Evolutionary conservation across 2,888 invertebrate genomes (phyloP).

Genomic region (Chaitophorus viminalis): DNA sequence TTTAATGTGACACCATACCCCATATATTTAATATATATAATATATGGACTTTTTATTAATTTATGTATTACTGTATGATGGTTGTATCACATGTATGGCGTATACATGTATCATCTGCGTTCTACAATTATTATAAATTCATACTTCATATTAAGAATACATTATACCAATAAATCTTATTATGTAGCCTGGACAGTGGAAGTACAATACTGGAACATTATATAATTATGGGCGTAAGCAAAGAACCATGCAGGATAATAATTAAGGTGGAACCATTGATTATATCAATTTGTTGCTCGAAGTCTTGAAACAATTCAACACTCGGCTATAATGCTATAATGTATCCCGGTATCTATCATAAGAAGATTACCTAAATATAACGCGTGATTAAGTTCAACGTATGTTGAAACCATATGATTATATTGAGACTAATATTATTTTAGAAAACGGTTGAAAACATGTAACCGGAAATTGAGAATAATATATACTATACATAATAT

Average conservation of each 20-base stretch:
- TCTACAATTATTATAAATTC: background rate
- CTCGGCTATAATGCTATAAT: background rate
- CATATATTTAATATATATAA: background rate
- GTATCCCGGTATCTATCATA: background rate
- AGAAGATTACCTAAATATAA: background rate
- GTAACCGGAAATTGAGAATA: background rate
- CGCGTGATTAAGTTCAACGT: background rate
- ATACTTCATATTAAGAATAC: background rate
- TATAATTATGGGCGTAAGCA: slow-evolving; percentile 31
- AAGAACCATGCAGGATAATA: slow-evolving; percentile 2
- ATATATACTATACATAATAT: background rate
- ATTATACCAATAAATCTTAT: background rate
- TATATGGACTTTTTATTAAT: background rate
- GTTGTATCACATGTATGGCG: too few relatives aligned
- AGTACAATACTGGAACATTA: slow-evolving; percentile 1
- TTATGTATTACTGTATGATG: too few relatives aligned
- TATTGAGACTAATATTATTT: background rate
- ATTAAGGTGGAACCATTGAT: slow-evolving; percentile 25
- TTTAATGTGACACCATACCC: background rate
- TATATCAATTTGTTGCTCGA: slow-evolving; percentile 14
- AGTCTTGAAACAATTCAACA: background rate
- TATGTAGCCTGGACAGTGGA: background rate
- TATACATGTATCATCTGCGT: background rate
- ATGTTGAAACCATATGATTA: background rate
- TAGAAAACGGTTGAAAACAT: background rate